Percentiles rank a stretch among this genome's conserved stretches.
Evolutionary conservation across 2,113 vertebrate genomes (phyloP).

Genomic region (Eonycteris spelaea): DNA sequence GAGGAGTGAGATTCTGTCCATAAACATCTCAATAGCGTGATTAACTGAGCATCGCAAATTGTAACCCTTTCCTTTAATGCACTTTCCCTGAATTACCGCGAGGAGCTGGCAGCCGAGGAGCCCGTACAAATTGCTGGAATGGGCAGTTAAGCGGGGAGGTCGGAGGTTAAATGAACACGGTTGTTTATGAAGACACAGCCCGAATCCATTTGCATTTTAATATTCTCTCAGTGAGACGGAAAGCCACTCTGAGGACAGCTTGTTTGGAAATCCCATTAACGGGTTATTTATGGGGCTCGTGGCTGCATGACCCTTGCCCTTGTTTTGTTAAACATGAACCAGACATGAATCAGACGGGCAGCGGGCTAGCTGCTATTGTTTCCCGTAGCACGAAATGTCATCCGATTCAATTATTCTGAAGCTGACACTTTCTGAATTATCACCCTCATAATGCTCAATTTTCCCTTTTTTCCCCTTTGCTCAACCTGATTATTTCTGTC

Average conservation of each 20-base stretch:
- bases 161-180: constrained; percentile 99
- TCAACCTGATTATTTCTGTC: constrained; percentile 85
- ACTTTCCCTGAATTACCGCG: constrained; percentile 78
- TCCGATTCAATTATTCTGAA: constrained; percentile 94
- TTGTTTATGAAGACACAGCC: constrained; percentile 99
- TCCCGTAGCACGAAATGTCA: constrained; percentile 97
- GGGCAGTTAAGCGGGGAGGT: constrained; percentile 98
- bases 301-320: constrained; percentile 95
- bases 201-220: constrained; percentile 99
- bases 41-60: constrained; percentile 89
- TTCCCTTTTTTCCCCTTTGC: constrained; percentile 81
- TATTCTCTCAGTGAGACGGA: constrained; percentile 91
- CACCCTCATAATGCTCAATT: constrained; percentile 86
- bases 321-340: constrained; percentile 99
- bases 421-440: constrained; percentile 86
- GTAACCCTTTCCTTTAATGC: constrained; percentile 80
- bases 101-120: constrained; percentile 80
- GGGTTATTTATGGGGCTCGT: constrained; percentile 99
- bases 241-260: constrained; percentile 92
- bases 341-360: constrained; percentile 95
- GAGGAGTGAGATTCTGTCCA: constrained; percentile 56
- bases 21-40: constrained; percentile 82
- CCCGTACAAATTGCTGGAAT: constrained; percentile 97
- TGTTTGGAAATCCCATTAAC: constrained; percentile 99
- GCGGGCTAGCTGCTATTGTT: constrained; percentile 94